phyloP scores from a whole-genome alignment of 2,113 vertebrate genomes.

The Myiozetetes cayanensis region DNA sequence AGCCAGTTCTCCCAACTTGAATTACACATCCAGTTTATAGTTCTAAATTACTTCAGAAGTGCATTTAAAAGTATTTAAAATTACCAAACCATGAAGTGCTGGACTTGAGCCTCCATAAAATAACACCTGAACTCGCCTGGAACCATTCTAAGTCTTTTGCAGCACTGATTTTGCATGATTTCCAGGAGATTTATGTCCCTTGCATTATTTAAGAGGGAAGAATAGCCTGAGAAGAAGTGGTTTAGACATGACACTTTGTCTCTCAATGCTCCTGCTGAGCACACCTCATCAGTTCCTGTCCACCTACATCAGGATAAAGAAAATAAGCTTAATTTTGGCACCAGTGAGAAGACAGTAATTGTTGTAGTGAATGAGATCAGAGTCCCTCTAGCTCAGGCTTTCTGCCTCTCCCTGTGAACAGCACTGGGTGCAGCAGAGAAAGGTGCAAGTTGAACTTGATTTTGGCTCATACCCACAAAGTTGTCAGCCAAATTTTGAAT shows the following conservation, averaged over 20 bases:
- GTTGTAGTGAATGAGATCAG: background rate
- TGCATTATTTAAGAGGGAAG: background rate
- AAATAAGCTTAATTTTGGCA: background rate
- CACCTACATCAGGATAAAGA: background rate
- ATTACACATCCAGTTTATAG: background rate
- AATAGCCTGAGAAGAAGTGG: background rate
- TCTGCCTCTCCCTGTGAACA: background rate
- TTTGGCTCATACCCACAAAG: constrained; percentile 36
- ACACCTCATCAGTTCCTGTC: background rate
- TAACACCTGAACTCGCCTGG: background rate
- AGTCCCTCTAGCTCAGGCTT: background rate
- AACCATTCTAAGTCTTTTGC: background rate
- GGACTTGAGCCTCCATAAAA: background rate
- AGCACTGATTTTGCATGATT: background rate
- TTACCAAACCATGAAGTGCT: background rate
- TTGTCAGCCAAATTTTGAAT: constrained; percentile 39
- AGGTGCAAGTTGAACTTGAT: constrained; percentile 32
- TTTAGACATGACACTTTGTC: background rate
- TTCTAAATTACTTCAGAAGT: background rate
- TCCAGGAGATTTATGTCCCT: background rate
- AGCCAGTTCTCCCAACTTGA: background rate
- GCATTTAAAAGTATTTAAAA: background rate
- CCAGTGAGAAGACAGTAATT: background rate
- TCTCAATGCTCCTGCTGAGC: background rate
- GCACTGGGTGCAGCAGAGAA: background rate